Conservation (phyloP, 2,888 invertebrate species). For the Tuberolachnus salignus region DNA sequence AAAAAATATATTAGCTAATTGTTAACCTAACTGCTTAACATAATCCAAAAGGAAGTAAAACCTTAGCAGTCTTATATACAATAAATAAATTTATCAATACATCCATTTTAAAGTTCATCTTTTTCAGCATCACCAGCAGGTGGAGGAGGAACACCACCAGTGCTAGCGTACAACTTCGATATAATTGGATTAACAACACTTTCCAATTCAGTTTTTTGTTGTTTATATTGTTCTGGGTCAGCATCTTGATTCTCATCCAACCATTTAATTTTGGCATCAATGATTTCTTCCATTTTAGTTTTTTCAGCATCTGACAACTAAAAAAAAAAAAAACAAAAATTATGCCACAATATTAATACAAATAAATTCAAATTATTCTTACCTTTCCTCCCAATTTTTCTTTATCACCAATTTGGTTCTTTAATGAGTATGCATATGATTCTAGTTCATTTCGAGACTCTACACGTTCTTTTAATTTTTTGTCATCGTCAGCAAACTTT, state of each 20-base stretch:
- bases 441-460: conserved; percentile 97
- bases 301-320: conserved; percentile 84
- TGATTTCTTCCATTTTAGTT: conserved; percentile 91
- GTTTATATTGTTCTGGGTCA: conserved; percentile 89
- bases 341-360: not conserved
- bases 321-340: conserved; percentile 58
- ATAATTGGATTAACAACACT: conserved; percentile 97
- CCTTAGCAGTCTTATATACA: conserved; percentile 55
- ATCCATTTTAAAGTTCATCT: conserved; percentile 74
- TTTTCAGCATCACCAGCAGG: conserved; percentile 75
- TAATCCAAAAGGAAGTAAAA: conserved; percentile 48
- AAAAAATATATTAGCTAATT: conserved; percentile 52
- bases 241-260: conserved; percentile 93
- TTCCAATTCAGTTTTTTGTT: conserved; percentile 93
- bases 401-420: conserved; percentile 95
- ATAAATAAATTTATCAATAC: conserved; percentile 36
- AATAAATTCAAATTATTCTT: conserved; percentile 7
- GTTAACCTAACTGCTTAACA: conserved; percentile 54
- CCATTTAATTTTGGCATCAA: conserved; percentile 97
- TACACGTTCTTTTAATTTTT: conserved; percentile 92
- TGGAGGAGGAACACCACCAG: conserved; percentile 75
- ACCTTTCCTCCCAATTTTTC: conserved; percentile 94
- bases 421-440: conserved; percentile 95
- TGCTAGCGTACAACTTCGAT: conserved; percentile 90
- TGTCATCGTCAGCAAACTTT: conserved; percentile 98